Percentiles rank a stretch among this genome's conserved stretches.
Evolutionary conservation across 2,888 invertebrate genomes (phyloP).

Genomic region (Stegana nigrithorax): DNA sequence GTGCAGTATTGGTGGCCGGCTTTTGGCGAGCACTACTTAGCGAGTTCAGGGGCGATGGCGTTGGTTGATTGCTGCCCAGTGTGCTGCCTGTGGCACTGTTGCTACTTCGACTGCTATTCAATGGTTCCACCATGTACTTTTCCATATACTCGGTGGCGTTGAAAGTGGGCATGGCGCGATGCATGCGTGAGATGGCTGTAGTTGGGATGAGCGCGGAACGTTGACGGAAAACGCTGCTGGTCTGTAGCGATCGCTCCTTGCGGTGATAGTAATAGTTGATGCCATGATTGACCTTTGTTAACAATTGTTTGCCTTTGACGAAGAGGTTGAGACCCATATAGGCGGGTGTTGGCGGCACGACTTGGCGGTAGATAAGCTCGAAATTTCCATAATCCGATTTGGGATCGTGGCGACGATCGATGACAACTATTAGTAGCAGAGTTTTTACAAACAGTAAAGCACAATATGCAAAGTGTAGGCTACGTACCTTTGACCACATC

Average conservation of each 20-base stretch:
- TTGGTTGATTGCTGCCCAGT: conserved; percentile 20
- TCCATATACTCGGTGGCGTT: conserved; percentile 65
- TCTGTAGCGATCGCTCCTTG: conserved; percentile 52
- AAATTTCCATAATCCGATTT: conserved; percentile 85
- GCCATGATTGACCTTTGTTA: conserved; percentile 53
- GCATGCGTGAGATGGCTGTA: conserved; percentile 51
- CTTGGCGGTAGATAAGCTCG: conserved; percentile 82
- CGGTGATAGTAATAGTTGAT: conserved; percentile 47
- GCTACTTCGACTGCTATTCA: conserved; percentile 51
- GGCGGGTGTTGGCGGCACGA: conserved; percentile 81
- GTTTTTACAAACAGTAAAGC: neutral
- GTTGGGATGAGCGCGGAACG: conserved; percentile 44
- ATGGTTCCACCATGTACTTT: conserved; percentile 49
- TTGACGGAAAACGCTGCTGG: conserved; percentile 50
- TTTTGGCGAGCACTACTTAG: conserved; percentile 24
- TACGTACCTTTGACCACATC: conserved; percentile 88
- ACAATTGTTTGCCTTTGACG: conserved; percentile 66
- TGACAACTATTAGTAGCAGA: conserved; percentile 74
- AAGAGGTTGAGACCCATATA: conserved; percentile 75
- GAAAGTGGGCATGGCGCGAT: conserved; percentile 64
- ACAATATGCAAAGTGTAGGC: no score
- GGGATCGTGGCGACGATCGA: conserved; percentile 78
- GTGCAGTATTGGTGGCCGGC: conserved; percentile 11
- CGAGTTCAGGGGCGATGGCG: neutral
- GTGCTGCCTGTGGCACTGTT: conserved; percentile 23